Conservation (phyloP, 2,888 invertebrate genomes). For the Pharmacophagus antenor region DNA sequence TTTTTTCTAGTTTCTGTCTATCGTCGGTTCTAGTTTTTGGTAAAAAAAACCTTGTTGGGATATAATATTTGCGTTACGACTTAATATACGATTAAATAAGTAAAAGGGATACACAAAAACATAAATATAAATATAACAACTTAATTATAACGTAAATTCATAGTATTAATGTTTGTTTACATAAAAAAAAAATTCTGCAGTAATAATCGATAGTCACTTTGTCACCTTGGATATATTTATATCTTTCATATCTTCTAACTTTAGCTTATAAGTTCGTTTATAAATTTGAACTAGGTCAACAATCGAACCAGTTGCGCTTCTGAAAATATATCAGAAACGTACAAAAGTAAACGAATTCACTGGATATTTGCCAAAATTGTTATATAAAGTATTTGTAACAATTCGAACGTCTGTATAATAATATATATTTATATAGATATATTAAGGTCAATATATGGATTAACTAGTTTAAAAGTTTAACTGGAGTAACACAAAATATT, state of each 20-base stretch:
- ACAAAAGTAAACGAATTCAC: conserved; percentile 38
- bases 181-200: not conserved
- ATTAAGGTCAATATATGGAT: not conserved
- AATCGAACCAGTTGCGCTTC: conserved; percentile 45
- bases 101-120: not conserved
- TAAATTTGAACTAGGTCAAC: conserved; percentile 56
- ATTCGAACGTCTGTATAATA: not conserved
- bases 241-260: conserved; percentile 15
- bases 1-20: too few relatives aligned
- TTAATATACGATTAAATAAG: too few relatives aligned
- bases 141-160: too few relatives aligned
- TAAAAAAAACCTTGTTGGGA: not conserved
- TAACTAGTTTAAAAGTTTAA: not conserved
- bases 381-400: conserved; percentile 1
- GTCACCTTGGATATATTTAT: conserved; percentile 25
- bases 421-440: too few relatives aligned
- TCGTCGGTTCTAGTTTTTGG: not conserved
- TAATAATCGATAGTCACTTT: not conserved
- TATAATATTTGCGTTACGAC: not conserved
- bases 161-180: too few relatives aligned
- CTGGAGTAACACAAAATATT: too few relatives aligned
- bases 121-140: not conserved
- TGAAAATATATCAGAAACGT: conserved; percentile 53
- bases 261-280: conserved; percentile 13
- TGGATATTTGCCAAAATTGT: conserved; percentile 52